Base-by-base conservation (phyloP, 2,797 vertebrate species). In the Argyrosomus regius region DNA sequence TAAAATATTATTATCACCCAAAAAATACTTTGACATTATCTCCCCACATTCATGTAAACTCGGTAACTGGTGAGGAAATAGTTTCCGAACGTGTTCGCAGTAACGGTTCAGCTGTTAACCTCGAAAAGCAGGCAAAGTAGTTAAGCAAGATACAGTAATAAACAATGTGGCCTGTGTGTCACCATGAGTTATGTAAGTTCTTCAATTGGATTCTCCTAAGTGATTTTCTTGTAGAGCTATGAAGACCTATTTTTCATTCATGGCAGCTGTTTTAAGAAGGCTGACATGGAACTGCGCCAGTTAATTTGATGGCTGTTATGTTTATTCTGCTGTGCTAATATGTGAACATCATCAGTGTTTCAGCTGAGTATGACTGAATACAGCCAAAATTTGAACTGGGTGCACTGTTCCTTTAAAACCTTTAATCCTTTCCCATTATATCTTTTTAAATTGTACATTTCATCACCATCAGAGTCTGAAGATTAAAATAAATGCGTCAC, bases 251-350 rank as follows among this genome's bases (percentile, higher is more conserved):
- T 69, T 72, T 75, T 45, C 1, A 6, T 62, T 46, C 10, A n/a
- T 7, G 4, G 26, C 3, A 16, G 64, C 68, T 69, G 26, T 14
- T 48, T 56, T 53, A 10, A 48, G 28, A 49, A 28, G 28, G 54
- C 46, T 75, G 17, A 48, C 4, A 2, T 80, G 75, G 78, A 79
- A 43, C 62, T 14, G 5, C 17, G 81, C 78, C 84, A 86, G 70
- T 26, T 65, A 56, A 81, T 82, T 85, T 85, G 53, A 74, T 52
- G 75, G 69, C 4, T 78, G 68, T 80, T 81, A 68, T 22, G 17
- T 52, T 66, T 46, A 59, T 64, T 70, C 62, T 76, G 49, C 20
- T 46, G 62, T 35, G 52, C 5, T 53, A 59, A 63, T 56, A 53
- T 53, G 14, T 64, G 61, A 46, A 26, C 16, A 2, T 41, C 16